Evolutionary conservation across 2,113 vertebrate species (phyloP).

Genomic region (Engraulis encrasicolus): DNA sequence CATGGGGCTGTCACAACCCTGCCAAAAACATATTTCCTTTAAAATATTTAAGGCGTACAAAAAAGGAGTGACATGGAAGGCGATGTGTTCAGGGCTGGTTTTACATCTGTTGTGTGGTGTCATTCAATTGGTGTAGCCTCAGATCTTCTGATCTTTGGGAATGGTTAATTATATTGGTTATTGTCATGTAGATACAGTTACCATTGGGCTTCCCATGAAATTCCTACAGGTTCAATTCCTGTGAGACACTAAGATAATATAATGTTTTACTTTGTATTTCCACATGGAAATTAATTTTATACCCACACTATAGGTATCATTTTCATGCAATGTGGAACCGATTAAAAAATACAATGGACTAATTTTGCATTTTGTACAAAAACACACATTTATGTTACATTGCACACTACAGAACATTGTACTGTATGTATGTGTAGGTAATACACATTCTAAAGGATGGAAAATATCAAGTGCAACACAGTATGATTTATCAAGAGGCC

Average conservation of each 20-base stretch:
- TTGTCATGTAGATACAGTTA: background rate
- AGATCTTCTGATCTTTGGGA: constrained; percentile 4
- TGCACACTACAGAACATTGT: too few relatives aligned
- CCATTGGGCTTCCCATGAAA: background rate
- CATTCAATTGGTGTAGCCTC: constrained; percentile 65
- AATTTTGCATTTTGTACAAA: too few relatives aligned
- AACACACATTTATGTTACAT: too few relatives aligned
- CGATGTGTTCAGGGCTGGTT: constrained; percentile 43
- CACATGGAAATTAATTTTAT: background rate
- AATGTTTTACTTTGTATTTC: background rate
- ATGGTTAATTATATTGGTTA: background rate
- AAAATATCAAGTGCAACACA: too few relatives aligned
- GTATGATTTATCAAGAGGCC: too few relatives aligned
- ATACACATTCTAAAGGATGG: too few relatives aligned
- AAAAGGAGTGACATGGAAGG: constrained; percentile 31
- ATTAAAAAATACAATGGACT: too few relatives aligned
- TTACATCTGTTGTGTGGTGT: constrained; percentile 59
- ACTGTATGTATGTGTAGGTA: too few relatives aligned
- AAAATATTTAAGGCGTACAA: constrained; percentile 72
- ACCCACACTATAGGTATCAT: background rate
- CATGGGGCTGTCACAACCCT: constrained; percentile 54
- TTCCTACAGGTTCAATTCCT: background rate
- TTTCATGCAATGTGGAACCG: background rate
- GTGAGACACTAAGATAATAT: background rate
- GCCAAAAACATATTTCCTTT: constrained; percentile 60